phyloP scores from a whole-genome alignment of 2,113 vertebrate genomes.

The Dipodomys merriami region DNA sequence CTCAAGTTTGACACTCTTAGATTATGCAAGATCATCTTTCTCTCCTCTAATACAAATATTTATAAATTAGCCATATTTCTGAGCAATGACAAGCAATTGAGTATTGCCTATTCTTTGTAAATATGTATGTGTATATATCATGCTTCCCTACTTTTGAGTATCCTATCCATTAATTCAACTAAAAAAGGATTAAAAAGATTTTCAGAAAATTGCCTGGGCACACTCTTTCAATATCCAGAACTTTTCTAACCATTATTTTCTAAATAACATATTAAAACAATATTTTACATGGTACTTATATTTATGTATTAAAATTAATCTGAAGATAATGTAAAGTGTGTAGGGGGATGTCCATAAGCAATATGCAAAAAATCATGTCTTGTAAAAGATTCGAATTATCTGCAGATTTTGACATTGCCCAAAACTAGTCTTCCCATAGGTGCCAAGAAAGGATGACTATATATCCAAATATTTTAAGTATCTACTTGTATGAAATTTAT shows the following conservation, averaged over 20 bases:
- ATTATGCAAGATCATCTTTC: too few species aligned
- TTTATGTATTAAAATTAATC: neutral
- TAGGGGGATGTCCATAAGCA: neutral
- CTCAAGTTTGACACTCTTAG: neutral
- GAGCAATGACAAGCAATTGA: neutral
- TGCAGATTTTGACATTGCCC: neutral
- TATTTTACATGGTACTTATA: neutral
- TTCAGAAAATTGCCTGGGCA: neutral
- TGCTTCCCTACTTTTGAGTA: neutral
- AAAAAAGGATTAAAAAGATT: neutral
- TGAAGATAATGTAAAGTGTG: too few species aligned
- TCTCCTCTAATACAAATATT: neutral
- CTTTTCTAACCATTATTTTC: too few species aligned
- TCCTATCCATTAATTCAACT: too few species aligned
- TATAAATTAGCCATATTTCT: neutral
- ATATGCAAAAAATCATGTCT: neutral
- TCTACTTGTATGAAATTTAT: neutral
- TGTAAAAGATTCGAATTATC: neutral
- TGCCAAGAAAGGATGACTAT: neutral
- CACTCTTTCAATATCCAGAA: too few species aligned
- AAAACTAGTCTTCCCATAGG: neutral
- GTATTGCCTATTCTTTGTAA: neutral
- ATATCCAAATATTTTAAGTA: neutral
- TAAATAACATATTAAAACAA: too few species aligned
- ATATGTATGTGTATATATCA: too few species aligned